These are phyloP conservation scores for Phylloscopus collybita DNA, from an alignment of 2,797 vertebrate genomes.

Conservation along the genomic window DNA sequence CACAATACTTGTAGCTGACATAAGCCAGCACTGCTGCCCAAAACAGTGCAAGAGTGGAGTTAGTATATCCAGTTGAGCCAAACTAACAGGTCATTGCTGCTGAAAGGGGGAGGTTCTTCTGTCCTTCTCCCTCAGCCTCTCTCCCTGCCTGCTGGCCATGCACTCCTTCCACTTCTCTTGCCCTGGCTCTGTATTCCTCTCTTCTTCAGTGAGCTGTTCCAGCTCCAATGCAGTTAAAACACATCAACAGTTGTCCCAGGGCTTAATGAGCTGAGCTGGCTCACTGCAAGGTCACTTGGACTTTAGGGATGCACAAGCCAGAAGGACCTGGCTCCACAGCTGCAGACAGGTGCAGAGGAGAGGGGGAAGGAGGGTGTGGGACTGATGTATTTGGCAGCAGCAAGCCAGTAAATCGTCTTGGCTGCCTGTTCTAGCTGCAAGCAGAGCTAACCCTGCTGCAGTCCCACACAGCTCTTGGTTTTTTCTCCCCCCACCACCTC, in stretches of 20 bases:
- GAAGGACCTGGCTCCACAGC: background rate
- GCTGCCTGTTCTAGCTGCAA: slow-evolving; percentile 2
- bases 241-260: background rate
- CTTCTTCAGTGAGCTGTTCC: background rate
- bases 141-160: background rate
- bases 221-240: background rate
- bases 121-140: background rate
- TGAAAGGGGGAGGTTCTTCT: background rate
- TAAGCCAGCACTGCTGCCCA: background rate
- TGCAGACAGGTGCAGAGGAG: slow-evolving; percentile 6
- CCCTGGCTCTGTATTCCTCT: background rate
- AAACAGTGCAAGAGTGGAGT: slow-evolving; percentile 8
- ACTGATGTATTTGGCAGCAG: slow-evolving; percentile 14
- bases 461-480: background rate
- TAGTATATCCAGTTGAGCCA: slow-evolving; percentile 30
- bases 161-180: background rate
- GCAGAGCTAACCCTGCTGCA: background rate
- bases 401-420: background rate
- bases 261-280: background rate
- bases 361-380: background rate
- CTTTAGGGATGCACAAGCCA: background rate
- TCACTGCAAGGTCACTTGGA: background rate
- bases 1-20: slow-evolving; percentile 44
- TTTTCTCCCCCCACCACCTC: background rate
- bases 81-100: slow-evolving; percentile 28